Percentiles rank a stretch among this genome's conserved stretches.
Conservation (phyloP, 1,140 invertebrate genomes). For the Coelopa frigida region DNA sequence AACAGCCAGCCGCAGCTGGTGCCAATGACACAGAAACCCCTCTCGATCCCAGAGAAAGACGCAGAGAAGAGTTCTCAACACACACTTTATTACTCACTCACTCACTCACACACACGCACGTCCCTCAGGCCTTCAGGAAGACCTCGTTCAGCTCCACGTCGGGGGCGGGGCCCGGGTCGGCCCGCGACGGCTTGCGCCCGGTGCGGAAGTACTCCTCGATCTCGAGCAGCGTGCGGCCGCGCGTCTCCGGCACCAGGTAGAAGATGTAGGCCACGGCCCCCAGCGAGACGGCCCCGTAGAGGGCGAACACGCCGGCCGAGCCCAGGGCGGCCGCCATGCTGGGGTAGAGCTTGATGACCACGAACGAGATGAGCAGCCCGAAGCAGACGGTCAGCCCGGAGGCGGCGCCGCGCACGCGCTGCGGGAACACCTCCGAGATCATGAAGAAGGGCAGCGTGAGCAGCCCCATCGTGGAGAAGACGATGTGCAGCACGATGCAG, state of each 20-base stretch:
- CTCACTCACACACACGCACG: background rate
- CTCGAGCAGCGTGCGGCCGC: constrained; percentile 66
- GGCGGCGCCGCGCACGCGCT: constrained; percentile 57
- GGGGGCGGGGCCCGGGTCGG: background rate
- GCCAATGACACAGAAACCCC: no score
- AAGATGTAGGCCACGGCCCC: constrained; percentile 61
- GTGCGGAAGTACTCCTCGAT: constrained; percentile 55
- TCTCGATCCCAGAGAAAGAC: no score
- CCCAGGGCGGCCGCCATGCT: constrained; percentile 52
- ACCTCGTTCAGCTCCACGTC: background rate
- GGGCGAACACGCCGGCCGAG: constrained; percentile 60
- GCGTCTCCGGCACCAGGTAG: constrained; percentile 72
- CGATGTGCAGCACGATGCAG: constrained; percentile 53
- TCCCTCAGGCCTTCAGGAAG: background rate
- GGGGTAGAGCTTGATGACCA: constrained; percentile 68
- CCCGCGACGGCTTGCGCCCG: constrained; percentile 16
- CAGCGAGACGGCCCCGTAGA: constrained; percentile 62
- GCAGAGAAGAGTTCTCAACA: no score
- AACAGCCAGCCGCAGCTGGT: no score
- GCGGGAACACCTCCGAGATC: constrained; percentile 67
- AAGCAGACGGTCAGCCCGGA: constrained; percentile 58
- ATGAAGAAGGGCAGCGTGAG: constrained; percentile 65
- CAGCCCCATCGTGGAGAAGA: constrained; percentile 57
- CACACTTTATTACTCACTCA: background rate
- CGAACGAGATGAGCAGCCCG: constrained; percentile 65